Percentiles rank a stretch among this genome's conserved stretches.
These are phyloP conservation scores for Drosophila pullipes DNA, from an alignment of 2,888 invertebrate species.

Conservation along the genomic window DNA sequence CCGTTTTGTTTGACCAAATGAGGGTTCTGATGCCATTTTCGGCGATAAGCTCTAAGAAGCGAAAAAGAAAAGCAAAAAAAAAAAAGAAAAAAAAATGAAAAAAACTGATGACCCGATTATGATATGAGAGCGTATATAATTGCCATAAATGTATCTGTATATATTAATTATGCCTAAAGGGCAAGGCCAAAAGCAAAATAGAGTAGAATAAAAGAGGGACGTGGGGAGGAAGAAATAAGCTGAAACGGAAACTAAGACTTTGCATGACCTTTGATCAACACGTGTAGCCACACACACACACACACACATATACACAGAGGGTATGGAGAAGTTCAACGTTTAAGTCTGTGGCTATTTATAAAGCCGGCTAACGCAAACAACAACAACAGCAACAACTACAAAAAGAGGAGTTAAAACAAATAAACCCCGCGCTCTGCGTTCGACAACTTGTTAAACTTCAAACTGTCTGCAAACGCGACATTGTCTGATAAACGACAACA, in stretches of 20 bases:
- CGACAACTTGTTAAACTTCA: constrained; percentile 82
- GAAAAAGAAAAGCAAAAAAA: constrained; percentile 46
- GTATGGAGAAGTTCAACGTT: constrained; percentile 40
- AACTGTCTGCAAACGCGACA: constrained; percentile 82
- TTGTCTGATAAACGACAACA: constrained; percentile 78
- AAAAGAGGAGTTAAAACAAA: constrained; percentile 51
- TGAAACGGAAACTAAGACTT: constrained; percentile 36
- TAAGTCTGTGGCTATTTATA: constrained; percentile 58
- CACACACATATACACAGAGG: background rate
- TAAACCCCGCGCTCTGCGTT: constrained; percentile 55
- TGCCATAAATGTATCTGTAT: constrained; percentile 20
- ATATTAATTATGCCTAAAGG: constrained; percentile 25
- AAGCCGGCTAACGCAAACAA: constrained; percentile 44
- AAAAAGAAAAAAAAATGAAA: background rate
- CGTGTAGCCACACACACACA: constrained; percentile 20
- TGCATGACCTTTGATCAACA: constrained; percentile 53
- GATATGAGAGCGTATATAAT: constrained; percentile 58
- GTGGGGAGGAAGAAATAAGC: background rate
- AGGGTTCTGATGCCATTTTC: constrained; percentile 44
- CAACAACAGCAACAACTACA: constrained; percentile 14
- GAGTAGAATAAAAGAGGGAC: constrained; percentile 14
- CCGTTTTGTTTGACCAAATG: constrained; percentile 51
- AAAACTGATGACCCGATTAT: constrained; percentile 61
- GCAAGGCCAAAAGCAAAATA: constrained; percentile 23
- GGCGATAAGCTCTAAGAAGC: constrained; percentile 31